Conservation (phyloP, 2,888 invertebrate species). For the Alentia gelatinosa region DNA sequence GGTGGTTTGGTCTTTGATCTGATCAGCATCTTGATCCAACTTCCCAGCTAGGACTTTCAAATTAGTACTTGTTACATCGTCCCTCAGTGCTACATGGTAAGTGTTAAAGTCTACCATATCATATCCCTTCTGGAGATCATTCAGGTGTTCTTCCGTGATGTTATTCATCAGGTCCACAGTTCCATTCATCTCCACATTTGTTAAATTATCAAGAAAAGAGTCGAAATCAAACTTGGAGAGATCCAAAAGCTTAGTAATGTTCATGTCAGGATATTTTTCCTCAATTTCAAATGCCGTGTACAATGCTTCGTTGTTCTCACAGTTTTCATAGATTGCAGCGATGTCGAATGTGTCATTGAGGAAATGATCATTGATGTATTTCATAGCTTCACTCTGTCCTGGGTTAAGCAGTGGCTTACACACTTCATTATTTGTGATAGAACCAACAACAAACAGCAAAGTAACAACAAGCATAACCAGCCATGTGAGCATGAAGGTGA, state of each 20-base stretch:
- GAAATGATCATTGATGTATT: not conserved
- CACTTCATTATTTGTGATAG: conserved; percentile 71
- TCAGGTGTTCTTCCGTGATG: not conserved
- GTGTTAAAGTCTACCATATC: not conserved
- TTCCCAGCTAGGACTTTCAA: not conserved
- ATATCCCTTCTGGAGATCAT: not conserved
- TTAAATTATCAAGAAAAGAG: not conserved
- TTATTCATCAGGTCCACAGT: not conserved
- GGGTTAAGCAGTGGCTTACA: conserved; percentile 61
- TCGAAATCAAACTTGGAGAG: conserved; percentile 19
- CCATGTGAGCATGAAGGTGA: conserved; percentile 75
- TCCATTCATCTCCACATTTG: not conserved
- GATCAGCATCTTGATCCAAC: not conserved
- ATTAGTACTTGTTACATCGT: not conserved
- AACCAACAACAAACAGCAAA: conserved; percentile 72
- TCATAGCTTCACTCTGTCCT: not conserved
- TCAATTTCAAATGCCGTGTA: conserved; percentile 25
- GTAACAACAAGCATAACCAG: conserved; percentile 73
- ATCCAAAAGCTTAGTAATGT: conserved; percentile 9
- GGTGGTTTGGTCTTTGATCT: not conserved
- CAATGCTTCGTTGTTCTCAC: not conserved
- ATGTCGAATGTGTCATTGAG: not conserved
- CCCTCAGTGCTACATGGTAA: not conserved
- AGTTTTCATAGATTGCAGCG: not conserved
- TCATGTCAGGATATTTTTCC: not conserved